Base-by-base conservation (phyloP, 2,113 vertebrate genomes). In the Ptychochromis oligacanthus region DNA sequence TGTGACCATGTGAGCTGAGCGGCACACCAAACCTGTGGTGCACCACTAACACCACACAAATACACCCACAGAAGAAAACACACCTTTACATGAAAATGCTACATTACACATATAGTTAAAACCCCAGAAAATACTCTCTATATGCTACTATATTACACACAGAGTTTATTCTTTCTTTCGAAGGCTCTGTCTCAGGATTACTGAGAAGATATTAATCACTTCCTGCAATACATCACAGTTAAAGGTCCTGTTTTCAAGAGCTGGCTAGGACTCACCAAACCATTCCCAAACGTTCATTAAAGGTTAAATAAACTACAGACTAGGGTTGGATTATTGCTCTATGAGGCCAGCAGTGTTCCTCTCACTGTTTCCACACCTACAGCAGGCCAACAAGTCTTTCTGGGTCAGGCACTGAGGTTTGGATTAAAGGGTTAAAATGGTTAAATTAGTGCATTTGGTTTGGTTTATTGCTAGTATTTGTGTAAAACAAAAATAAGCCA, bases 1-100 rank as follows among this genome's bases (percentile, higher is more conserved):
- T 36, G 70, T 75, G 87, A 75, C 90, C 84, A 82, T 40, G n/a
- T 28, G 36, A 79, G 78, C 80, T 56, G 84, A 80, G 85, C 67
- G 88, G 88, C 85, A 83, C 87, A 81, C 60, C 56, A 74, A 81
- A 62, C 56, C 59, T 74, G 82, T 11, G 62, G 70, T 74, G 36
- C 54, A 54, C 58, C 7, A 11, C 59, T 20, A 1, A 83, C 83
- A 57, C 83, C 17, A 34, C 70, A 83, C 43, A 81, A 49, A 81
- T 55, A 78, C 75, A 84, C 59, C 80, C 67, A 52, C 60, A 85
- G 77, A 38, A 6, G 59, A 87, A 88, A 57, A 88, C 20, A 86
- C 77, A 91, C 88, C 80, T 92, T 65, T 18, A 14, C 12, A 14
- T 22, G 1, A 62, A 79, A 72, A 67, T 1, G 3, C n/a, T 26